These are phyloP conservation scores for Molossus alvarezi DNA, from an alignment of 2,797 vertebrate species.

Conservation along the genomic window DNA sequence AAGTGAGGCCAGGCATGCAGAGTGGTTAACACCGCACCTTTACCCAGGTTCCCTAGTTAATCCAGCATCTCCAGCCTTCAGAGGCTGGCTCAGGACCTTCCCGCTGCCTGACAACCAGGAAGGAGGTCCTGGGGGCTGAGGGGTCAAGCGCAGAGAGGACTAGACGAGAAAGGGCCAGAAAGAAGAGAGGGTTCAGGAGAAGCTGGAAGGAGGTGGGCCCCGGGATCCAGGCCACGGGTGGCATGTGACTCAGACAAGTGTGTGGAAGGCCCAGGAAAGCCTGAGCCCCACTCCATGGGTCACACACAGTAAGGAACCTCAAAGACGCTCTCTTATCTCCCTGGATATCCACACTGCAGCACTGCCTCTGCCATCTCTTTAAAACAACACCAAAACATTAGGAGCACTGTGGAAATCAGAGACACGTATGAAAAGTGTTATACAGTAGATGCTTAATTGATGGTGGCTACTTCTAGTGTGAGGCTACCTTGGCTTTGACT, in stretches of 20 bases:
- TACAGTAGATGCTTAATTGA: neutral
- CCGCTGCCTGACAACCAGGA: neutral
- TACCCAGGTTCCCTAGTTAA: neutral
- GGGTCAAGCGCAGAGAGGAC: neutral
- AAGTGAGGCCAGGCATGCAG: neutral
- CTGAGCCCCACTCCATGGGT: neutral
- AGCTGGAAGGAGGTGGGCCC: neutral
- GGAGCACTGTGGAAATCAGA: neutral
- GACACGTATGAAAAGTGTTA: neutral
- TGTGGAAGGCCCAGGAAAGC: neutral
- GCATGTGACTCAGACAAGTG: neutral
- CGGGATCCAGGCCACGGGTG: neutral
- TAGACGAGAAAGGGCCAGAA: neutral
- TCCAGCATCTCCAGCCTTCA: neutral
- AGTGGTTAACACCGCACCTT: neutral
- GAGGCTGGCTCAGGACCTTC: neutral
- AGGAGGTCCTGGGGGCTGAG: neutral
- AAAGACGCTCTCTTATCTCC: neutral
- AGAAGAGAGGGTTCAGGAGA: neutral
- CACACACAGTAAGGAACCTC: neutral
- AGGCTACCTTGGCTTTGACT: neutral
- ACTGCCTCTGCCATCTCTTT: neutral
- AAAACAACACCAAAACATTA: neutral
- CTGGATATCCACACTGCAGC: neutral
- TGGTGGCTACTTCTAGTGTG: neutral